Evolutionary conservation across 2,113 vertebrate genomes (phyloP), one percentile per base, ranked within the genome.

Genomic region (Ageneiosus marmoratus): DNA sequence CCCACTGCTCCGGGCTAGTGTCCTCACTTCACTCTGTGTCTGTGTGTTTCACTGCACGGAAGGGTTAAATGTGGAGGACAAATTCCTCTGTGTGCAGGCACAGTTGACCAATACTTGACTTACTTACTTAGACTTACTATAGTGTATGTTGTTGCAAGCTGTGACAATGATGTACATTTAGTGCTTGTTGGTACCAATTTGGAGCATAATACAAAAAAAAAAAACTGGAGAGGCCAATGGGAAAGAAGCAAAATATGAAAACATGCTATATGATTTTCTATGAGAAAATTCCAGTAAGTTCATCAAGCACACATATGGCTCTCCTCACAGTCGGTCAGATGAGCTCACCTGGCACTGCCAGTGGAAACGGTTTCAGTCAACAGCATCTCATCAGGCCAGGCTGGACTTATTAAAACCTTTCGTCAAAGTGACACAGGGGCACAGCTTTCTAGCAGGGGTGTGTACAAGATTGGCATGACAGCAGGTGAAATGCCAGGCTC

Each of bases 341-440:
- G 65, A 85, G 34, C 75, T n/a, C 16, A 56, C 20, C 63, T 63
- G 78, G 74, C 60, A 62, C n/a, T 77, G 81, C 72, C 60, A 41
- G 53, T 53, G 84, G 85, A 85, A 75, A 83, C 62, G 60, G 72
- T 60, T 85, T 89, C 83, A 87, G 56, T 89, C 88, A 87, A 85
- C 87, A 86, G 80, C 78, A 70, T 86, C 85, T 89, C 82, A 89
- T 87, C 80, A 81, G 85, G 60, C 46, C 48, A 32, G 50, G 44
- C 81, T 84, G 11, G 70, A 89, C 72, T 87, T 89, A 88, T 89
- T 88, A 89, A 86, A 88, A 83, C 79, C 76, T 83, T 87, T 87
- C 73, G 55, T 85, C 83, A 88, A 82, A 83, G 60, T 84, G 85
- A 88, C 88, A 86, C 44, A 69, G 80, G 79, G 85, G 83, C 78